Conservation (phyloP, 92 coral and sea anemone species). For the Siderastrea radians region DNA sequence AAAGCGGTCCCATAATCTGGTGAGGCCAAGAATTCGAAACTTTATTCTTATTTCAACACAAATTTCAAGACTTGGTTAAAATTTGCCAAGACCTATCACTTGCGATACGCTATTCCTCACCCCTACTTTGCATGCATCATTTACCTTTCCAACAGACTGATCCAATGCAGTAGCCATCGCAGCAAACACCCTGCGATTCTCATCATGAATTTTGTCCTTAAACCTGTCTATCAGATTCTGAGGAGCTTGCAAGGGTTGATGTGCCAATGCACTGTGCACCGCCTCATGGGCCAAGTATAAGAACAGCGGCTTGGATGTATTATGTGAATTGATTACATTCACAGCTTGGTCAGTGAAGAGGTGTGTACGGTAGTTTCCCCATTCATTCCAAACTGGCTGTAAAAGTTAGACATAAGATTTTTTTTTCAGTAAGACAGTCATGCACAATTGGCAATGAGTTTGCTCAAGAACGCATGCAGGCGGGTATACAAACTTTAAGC, state of each 20-base stretch:
- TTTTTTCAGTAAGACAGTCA: no score
- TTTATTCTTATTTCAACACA: no score
- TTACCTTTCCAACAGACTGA: slow-evolving; percentile 74
- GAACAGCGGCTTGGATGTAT: slow-evolving; percentile 71
- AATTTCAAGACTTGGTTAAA: no score
- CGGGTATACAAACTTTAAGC: no score
- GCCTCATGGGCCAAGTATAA: slow-evolving; percentile 79
- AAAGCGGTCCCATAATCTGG: no score
- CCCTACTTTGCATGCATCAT: neutral
- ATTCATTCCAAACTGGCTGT: slow-evolving; percentile 72
- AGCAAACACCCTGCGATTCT: slow-evolving; percentile 79
- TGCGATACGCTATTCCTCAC: neutral
- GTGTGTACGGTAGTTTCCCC: slow-evolving; percentile 86
- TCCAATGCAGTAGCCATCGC: slow-evolving; percentile 87
- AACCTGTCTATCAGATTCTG: slow-evolving; percentile 75
- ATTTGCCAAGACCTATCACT: no score
- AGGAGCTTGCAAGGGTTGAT: slow-evolving; percentile 79
- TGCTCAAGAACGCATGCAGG: no score
- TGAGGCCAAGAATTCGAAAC: no score
- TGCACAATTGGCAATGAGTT: no score
- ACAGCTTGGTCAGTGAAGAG: slow-evolving; percentile 76
- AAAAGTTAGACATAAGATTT: neutral
- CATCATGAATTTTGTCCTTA: slow-evolving; percentile 57
- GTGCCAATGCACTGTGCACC: slow-evolving; percentile 75
- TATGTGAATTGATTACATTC: slow-evolving; percentile 62